Percentiles rank a stretch among this genome's conserved stretches.
Evolutionary conservation across 2,113 vertebrate genomes (phyloP).

Genomic region (Indri indri): DNA sequence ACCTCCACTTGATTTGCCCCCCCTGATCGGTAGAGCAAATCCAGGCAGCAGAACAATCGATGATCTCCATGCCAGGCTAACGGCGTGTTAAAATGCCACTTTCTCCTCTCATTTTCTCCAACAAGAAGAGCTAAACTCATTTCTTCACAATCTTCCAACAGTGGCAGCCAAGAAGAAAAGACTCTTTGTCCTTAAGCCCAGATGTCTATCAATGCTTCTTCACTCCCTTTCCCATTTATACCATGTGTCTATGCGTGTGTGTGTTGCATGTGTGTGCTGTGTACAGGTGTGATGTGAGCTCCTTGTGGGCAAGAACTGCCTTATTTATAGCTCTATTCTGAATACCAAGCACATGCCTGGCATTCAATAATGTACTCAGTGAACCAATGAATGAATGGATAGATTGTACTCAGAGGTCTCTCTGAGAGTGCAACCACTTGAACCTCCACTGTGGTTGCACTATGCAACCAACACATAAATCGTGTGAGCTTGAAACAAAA

Average conservation of each 20-base stretch:
- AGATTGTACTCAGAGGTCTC: background rate
- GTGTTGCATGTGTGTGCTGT: background rate
- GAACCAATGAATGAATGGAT: background rate
- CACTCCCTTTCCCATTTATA: background rate
- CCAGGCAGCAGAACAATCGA: constrained; percentile 5
- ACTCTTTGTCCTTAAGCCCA: background rate
- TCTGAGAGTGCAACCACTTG: background rate
- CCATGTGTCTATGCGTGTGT: background rate
- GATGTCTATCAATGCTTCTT: background rate
- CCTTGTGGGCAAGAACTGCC: background rate
- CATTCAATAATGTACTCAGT: background rate
- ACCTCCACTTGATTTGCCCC: constrained; percentile 56
- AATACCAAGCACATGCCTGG: background rate
- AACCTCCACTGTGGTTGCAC: background rate
- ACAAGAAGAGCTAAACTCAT: background rate
- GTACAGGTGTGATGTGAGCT: background rate
- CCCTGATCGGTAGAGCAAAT: constrained; percentile 63
- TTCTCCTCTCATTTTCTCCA: constrained; percentile 14
- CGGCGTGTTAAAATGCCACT: background rate
- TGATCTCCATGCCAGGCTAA: background rate
- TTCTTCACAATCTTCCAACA: background rate
- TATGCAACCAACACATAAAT: constrained; percentile 10
- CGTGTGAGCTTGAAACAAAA: constrained; percentile 17
- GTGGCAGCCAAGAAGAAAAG: background rate
- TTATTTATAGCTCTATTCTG: background rate